phyloP scores from a whole-genome alignment of 2,888 invertebrate species.

The Pandemis corylana region DNA sequence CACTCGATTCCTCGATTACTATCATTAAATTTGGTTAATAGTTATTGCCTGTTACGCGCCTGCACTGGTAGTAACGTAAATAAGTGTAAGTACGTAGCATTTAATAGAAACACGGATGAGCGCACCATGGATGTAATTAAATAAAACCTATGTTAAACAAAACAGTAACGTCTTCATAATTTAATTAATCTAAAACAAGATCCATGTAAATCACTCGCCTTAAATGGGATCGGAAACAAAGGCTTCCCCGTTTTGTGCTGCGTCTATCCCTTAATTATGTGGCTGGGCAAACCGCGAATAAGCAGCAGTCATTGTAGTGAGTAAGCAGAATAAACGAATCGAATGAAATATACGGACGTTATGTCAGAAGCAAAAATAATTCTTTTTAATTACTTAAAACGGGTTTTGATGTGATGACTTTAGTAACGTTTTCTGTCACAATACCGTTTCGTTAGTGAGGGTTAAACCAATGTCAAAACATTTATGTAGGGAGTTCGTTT shows the following conservation, averaged over 20 bases:
- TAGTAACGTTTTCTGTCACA: neutral
- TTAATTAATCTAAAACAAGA: constrained; percentile 53
- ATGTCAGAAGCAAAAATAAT: constrained; percentile 12
- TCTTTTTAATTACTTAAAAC: constrained; percentile 13
- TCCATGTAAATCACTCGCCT: constrained; percentile 53
- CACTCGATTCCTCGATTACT: constrained; percentile 5
- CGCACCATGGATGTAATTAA: neutral
- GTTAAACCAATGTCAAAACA: neutral
- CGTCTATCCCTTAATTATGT: constrained; percentile 55
- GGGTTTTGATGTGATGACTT: neutral
- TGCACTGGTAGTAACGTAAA: neutral
- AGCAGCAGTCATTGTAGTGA: constrained; percentile 45
- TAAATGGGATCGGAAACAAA: constrained; percentile 57
- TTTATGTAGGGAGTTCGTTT: neutral
- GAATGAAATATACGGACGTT: neutral
- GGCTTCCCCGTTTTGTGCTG: constrained; percentile 49
- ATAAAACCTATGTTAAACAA: constrained; percentile 15
- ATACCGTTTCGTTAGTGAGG: neutral
- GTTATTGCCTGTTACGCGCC: neutral
- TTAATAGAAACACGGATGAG: neutral
- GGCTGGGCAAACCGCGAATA: constrained; percentile 53
- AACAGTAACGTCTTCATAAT: constrained; percentile 49
- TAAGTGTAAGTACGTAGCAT: neutral
- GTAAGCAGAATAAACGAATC: constrained; percentile 33
- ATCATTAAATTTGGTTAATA: constrained; percentile 30